These are phyloP conservation scores for Pycnomerus fuliginosus DNA, from an alignment of 2,888 invertebrate species.

Conservation along the genomic window DNA sequence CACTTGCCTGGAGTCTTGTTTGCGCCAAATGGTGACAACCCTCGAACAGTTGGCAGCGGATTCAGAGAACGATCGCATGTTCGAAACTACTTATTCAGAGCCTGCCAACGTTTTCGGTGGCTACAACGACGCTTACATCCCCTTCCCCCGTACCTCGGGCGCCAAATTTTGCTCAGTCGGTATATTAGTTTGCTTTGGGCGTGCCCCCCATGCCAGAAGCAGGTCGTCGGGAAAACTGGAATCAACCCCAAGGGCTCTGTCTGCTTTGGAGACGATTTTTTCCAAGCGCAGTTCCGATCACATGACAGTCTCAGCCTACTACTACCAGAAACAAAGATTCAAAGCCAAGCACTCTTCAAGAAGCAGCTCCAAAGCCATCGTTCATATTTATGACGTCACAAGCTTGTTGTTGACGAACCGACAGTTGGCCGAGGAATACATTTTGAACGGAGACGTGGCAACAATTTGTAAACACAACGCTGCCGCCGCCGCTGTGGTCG, in stretches of 20 bases:
- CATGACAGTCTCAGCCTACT: conserved; percentile 68
- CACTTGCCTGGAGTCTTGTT: conserved; percentile 84
- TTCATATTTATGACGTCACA: conserved; percentile 72
- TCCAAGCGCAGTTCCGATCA: conserved; percentile 45
- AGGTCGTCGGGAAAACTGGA: conserved; percentile 71
- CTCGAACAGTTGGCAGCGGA: conserved; percentile 63
- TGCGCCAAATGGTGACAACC: conserved; percentile 68
- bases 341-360: conserved; percentile 47
- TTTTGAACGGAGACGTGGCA: conserved; percentile 59
- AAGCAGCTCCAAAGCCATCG: conserved; percentile 57
- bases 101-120: conserved; percentile 47
- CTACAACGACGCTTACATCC: conserved; percentile 76
- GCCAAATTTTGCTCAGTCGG: conserved; percentile 90
- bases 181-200: conserved; percentile 81
- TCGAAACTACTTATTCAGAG: conserved; percentile 34
- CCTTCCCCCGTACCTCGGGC: conserved; percentile 92
- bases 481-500: conserved; percentile 69
- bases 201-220: conserved; percentile 65
- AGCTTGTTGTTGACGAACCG: conserved; percentile 76
- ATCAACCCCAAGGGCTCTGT: conserved; percentile 73
- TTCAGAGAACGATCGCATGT: conserved; percentile 53
- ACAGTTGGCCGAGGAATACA: conserved; percentile 80
- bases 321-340: conserved; percentile 61
- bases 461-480: conserved; percentile 78
- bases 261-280: conserved; percentile 62